phyloP scores from a whole-genome alignment of 2,113 vertebrate species.

The Rhinoderma darwinii region DNA sequence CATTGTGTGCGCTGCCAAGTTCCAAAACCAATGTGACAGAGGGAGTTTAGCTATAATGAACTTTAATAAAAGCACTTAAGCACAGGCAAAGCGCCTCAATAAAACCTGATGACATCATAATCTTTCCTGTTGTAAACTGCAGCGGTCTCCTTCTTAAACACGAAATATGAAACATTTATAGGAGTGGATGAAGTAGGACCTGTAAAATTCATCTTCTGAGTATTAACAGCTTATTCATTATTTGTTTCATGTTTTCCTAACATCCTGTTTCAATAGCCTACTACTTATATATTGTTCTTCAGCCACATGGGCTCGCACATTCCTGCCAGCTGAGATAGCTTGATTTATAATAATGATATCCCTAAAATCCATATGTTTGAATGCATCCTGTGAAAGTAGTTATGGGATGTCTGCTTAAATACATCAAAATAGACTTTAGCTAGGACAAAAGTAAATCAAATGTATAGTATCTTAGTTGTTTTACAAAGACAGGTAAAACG shows the following conservation, averaged over 20 bases:
- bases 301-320: conserved; percentile 56
- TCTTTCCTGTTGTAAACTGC: conserved; percentile 58
- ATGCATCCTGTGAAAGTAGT: conserved; percentile 35
- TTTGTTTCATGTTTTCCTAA: conserved; percentile 59
- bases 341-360: conserved; percentile 54
- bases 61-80: conserved; percentile 57
- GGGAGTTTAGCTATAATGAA: conserved; percentile 52
- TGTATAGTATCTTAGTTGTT: not conserved
- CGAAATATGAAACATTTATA: conserved; percentile 59
- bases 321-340: conserved; percentile 49
- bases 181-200: conserved; percentile 54
- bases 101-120: conserved; percentile 56
- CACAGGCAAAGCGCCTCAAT: conserved; percentile 49
- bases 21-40: conserved; percentile 10
- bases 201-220: conserved; percentile 59
- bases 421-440: conserved; percentile 22
- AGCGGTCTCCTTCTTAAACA: conserved; percentile 40
- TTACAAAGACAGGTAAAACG: not conserved
- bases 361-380: conserved; percentile 55
- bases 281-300: conserved; percentile 49
- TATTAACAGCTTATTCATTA: conserved; percentile 59
- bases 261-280: conserved; percentile 56
- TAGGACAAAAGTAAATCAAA: conserved; percentile 5
- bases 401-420: conserved; percentile 25
- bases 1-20: not conserved